A percentile compares a stretch with the other conserved stretches of the same genome.
phyloP scores from a whole-genome alignment of 2,797 vertebrate genomes.

The Dendrocincla tyrannina region DNA sequence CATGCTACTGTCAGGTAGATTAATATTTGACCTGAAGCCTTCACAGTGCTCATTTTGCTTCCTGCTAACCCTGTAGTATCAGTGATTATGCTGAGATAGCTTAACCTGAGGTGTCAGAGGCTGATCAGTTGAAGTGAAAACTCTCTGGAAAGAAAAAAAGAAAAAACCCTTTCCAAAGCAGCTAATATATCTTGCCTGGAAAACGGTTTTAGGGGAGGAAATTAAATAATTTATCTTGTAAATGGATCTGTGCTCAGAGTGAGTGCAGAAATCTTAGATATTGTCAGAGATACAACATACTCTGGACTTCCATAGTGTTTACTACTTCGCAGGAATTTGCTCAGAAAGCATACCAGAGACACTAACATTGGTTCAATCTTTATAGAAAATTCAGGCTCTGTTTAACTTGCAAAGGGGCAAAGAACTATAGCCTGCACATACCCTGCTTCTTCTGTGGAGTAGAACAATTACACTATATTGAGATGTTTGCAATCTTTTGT shows the following conservation, averaged over 20 bases:
- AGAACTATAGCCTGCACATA: not conserved
- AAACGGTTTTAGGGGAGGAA: not conserved
- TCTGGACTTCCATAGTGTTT: not conserved
- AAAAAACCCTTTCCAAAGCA: not conserved
- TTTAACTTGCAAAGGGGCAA: not conserved
- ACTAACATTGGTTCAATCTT: not conserved
- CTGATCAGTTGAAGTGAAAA: not conserved
- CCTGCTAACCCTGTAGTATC: not conserved
- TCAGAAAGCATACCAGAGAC: not conserved
- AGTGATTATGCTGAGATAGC: constrained; percentile 1
- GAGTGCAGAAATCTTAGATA: not conserved
- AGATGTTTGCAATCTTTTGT: not conserved
- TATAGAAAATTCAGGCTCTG: not conserved
- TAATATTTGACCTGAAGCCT: constrained; percentile 28
- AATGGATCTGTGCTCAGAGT: not conserved
- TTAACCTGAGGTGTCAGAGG: not conserved
- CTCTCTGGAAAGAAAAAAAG: not conserved
- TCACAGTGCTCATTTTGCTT: not conserved
- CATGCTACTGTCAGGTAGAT: not conserved
- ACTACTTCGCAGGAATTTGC: not conserved
- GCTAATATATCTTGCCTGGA: not conserved
- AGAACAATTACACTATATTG: not conserved
- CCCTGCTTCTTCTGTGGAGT: not conserved
- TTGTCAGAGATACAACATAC: not conserved
- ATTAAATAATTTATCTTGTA: constrained; percentile 31